Evolutionary conservation across 2,113 vertebrate species (phyloP).

Genomic region (Australoheros scitulus): DNA sequence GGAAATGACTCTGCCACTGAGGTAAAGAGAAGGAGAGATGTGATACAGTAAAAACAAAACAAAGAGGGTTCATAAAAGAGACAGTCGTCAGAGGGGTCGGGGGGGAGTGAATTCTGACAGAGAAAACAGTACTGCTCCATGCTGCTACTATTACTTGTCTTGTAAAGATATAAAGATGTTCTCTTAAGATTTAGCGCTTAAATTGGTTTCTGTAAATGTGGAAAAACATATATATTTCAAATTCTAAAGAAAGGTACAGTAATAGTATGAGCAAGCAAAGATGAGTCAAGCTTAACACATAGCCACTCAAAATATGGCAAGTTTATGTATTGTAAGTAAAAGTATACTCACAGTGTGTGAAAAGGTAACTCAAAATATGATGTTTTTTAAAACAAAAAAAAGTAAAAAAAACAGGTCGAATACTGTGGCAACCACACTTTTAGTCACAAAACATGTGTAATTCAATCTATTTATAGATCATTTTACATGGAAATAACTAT

Average conservation of each 20-base stretch:
- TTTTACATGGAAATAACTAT: background rate
- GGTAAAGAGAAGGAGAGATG: background rate
- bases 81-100: background rate
- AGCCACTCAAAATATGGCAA: background rate
- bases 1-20: background rate
- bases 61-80: conserved; percentile 4
- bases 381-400: background rate
- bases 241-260: background rate
- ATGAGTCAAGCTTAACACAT: background rate
- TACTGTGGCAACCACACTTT: background rate
- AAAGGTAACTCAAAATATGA: background rate
- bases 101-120: background rate
- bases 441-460: background rate
- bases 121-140: background rate
- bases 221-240: background rate
- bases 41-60: background rate
- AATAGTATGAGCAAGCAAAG: background rate
- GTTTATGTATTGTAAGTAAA: background rate
- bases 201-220: background rate
- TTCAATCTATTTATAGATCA: background rate
- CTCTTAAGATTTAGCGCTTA: background rate
- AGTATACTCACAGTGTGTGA: background rate
- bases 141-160: background rate
- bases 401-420: background rate
- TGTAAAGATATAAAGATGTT: background rate